Percentiles rank a stretch among this genome's conserved stretches.
Conservation (phyloP, 2,797 vertebrate genomes). For the Gambusia yucatana region DNA sequence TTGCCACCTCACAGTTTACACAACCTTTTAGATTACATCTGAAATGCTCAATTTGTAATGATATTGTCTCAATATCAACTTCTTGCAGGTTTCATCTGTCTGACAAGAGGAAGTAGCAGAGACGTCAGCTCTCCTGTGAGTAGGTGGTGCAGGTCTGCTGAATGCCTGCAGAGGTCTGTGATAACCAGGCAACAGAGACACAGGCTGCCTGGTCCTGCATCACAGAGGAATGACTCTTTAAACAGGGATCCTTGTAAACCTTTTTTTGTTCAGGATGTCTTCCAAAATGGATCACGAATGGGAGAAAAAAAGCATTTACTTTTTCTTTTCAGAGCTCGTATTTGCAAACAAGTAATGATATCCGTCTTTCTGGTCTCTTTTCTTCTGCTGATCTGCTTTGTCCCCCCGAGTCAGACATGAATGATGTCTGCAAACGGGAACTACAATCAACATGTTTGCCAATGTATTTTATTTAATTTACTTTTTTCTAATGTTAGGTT, state of each 20-base stretch:
- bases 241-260: conserved; percentile 44
- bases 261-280: conserved; percentile 49
- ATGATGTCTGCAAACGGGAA: conserved; percentile 30
- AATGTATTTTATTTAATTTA: conserved; percentile 41
- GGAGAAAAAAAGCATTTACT: conserved; percentile 28
- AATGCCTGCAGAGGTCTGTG: conserved; percentile 51
- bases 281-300: conserved; percentile 59
- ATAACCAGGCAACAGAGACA: conserved; percentile 63
- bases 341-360: conserved; percentile 52
- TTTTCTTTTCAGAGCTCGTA: conserved; percentile 36
- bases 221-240: conserved; percentile 60
- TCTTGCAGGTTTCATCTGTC: conserved; percentile 32
- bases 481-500: conserved; percentile 42
- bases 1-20: neutral
- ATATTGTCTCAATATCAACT: neutral
- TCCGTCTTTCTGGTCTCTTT: conserved; percentile 36
- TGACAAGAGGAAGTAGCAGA: conserved; percentile 57
- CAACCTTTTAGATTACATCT: neutral
- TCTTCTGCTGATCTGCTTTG: conserved; percentile 17
- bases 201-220: conserved; percentile 30
- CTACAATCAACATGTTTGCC: conserved; percentile 64
- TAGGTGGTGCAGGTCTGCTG: conserved; percentile 65
- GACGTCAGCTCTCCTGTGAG: conserved; percentile 42
- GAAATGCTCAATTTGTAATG: neutral
- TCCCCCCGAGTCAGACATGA: conserved; percentile 24